A percentile compares a stretch with the other conserved stretches of the same genome.
These are phyloP conservation scores for Cheiracanthium punctorium DNA, from an alignment of 2,888 invertebrate species.

Conservation along the genomic window DNA sequence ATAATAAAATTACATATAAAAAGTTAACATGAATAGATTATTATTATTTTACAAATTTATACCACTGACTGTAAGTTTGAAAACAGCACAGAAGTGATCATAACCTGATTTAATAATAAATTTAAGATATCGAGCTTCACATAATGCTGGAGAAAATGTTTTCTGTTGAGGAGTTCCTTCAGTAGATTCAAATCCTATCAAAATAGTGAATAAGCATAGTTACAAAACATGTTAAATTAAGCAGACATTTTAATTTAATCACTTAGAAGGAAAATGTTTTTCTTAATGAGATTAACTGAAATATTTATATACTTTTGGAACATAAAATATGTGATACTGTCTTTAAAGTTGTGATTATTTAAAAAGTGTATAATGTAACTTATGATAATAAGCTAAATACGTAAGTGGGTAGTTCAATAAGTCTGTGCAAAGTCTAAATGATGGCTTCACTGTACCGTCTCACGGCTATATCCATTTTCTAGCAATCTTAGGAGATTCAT, in stretches of 20 bases:
- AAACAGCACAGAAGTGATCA: constrained; percentile 66
- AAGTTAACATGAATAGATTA: neutral
- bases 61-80: constrained; percentile 48
- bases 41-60: constrained; percentile 23
- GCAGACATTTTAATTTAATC: neutral
- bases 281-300: no score
- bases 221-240: neutral
- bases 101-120: constrained; percentile 58
- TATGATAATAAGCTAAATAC: no score
- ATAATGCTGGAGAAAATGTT: constrained; percentile 45
- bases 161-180: constrained; percentile 61
- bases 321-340: no score
- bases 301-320: no score
- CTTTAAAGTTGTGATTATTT: no score
- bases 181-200: constrained; percentile 54
- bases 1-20: neutral
- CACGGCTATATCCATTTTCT: no score
- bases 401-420: no score
- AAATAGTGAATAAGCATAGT: neutral
- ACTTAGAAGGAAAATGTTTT: neutral
- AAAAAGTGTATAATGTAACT: no score
- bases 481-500: no score
- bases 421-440: no score
- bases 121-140: constrained; percentile 61
- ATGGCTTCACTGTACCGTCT: no score